Evolutionary conservation across 37 sponge, comb jelly and placozoan species (phyloP), one percentile per base, ranked within the genome.

Genomic region (Eunapius fragilis): DNA sequence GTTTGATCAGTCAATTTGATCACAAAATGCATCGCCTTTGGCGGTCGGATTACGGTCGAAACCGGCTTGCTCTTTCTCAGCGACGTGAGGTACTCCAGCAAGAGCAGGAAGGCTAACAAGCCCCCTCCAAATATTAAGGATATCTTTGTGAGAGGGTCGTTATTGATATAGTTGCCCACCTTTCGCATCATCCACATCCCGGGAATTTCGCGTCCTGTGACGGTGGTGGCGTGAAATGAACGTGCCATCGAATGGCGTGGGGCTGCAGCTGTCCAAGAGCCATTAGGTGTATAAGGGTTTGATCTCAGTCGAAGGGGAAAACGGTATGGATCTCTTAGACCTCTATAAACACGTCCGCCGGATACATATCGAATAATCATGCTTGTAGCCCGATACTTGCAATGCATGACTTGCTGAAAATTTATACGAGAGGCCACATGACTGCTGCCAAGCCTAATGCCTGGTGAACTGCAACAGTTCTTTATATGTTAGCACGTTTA

Each of bases 71-170:
- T 58, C 58, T 58, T 58, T 58, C 22, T 58, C 58, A 58, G 2
- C 14, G 58, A 75, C 75, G 35, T 75, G 37, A 27, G 75, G 75
- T 34, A 75, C 68, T 91, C 95, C 45, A 94, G 34, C 3, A 25
- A 77, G 25, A 91, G 50, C 14, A 85, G 77, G 3, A 81, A 38
- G 22, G 81, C 84, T 24, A 94, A 75, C 22, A 94, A 76, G 25
- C 81, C 76, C 10, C 86, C 95, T 88, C 87, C 88, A 58, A 94
- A 82, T 24, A 85, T 73, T 34, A 94, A 48, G 27, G 95, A 94
- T 33, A 90, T 80, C 36, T 82, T 88, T 25, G 81, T 77, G 34
- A 83, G 89, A 12, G 95, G 95, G 58, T 94, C 79, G 68, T 91
- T 72, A 50, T 38, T 80, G 74, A 86, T 67, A 27, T 69, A 85